Conservation (phyloP, 2,888 invertebrate species). For the Idaea aversata region DNA sequence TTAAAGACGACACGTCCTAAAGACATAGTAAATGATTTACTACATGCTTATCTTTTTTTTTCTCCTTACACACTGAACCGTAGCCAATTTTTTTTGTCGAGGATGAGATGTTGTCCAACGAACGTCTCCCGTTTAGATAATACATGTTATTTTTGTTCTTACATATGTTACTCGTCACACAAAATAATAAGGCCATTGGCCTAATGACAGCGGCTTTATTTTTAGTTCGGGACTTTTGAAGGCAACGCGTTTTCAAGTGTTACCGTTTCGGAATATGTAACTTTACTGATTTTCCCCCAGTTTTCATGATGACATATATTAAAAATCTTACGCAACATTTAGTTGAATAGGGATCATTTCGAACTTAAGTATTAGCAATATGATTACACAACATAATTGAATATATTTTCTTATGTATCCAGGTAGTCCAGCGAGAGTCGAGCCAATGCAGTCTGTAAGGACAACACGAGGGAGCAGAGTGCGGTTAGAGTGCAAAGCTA, state of each 20-base stretch:
- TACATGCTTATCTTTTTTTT: slow-evolving; percentile 42
- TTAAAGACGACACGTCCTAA: slow-evolving; percentile 48
- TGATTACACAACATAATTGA: background rate
- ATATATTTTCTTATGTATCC: slow-evolving; percentile 25
- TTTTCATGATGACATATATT: slow-evolving; percentile 14
- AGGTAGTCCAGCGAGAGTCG: slow-evolving; percentile 72
- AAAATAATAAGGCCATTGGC: slow-evolving; percentile 79
- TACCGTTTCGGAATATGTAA: slow-evolving; percentile 39
- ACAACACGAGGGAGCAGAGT: slow-evolving; percentile 77
- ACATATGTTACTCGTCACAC: slow-evolving; percentile 76
- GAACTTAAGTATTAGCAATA: background rate
- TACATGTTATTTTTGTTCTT: slow-evolving; percentile 72
- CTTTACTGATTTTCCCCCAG: slow-evolving; percentile 36
- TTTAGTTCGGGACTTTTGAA: slow-evolving; percentile 60
- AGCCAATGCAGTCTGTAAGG: slow-evolving; percentile 65
- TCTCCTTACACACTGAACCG: slow-evolving; percentile 54
- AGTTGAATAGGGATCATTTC: background rate
- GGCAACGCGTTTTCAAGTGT: slow-evolving; percentile 56
- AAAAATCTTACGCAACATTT: background rate
- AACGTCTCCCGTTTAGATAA: slow-evolving; percentile 72
- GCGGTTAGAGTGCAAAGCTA: slow-evolving; percentile 87
- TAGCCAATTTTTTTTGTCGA: slow-evolving; percentile 63
- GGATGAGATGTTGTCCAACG: slow-evolving; percentile 53
- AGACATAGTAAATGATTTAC: slow-evolving; percentile 63
- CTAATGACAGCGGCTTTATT: slow-evolving; percentile 73